phyloP scores from a whole-genome alignment of 1,140 invertebrate species.

The Cyclina sinensis region DNA sequence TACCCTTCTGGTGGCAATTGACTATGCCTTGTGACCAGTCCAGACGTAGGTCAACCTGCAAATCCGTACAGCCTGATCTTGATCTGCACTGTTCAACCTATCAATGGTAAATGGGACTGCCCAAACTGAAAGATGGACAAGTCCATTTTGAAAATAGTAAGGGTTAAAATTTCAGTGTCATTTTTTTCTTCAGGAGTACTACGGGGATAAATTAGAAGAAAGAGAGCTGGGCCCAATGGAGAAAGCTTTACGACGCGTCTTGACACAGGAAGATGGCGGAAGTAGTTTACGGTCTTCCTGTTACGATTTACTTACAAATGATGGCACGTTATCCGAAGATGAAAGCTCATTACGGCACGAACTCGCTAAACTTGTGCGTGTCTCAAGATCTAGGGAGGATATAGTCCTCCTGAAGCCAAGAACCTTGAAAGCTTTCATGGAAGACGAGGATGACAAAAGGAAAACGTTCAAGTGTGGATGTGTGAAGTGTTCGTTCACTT shows the following conservation, averaged over 20 bases:
- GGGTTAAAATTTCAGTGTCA: too few relatives aligned
- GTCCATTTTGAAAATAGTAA: too few relatives aligned
- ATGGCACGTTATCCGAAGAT: background rate
- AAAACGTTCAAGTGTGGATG: background rate
- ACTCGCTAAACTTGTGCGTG: background rate
- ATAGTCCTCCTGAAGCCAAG: conserved; percentile 1
- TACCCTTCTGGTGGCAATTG: too few relatives aligned
- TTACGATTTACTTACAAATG: background rate
- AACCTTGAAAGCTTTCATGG: conserved; percentile 38
- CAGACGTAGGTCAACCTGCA: too few relatives aligned
- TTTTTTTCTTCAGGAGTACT: conserved; percentile 38
- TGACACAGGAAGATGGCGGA: background rate
- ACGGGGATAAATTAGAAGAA: conserved; percentile 3
- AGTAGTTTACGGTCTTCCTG: background rate
- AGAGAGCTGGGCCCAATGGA: conserved; percentile 43
- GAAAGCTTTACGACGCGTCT: conserved; percentile 4
- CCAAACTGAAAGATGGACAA: too few relatives aligned
- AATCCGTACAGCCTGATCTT: too few relatives aligned
- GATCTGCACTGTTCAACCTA: too few relatives aligned
- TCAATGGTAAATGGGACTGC: too few relatives aligned
- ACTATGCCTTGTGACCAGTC: too few relatives aligned
- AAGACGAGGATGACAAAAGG: background rate
- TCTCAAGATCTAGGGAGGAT: background rate
- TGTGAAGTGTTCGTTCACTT: background rate
- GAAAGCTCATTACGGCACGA: background rate